Conservation (phyloP, 2,113 vertebrate genomes). For the Corydoras sp. region DNA sequence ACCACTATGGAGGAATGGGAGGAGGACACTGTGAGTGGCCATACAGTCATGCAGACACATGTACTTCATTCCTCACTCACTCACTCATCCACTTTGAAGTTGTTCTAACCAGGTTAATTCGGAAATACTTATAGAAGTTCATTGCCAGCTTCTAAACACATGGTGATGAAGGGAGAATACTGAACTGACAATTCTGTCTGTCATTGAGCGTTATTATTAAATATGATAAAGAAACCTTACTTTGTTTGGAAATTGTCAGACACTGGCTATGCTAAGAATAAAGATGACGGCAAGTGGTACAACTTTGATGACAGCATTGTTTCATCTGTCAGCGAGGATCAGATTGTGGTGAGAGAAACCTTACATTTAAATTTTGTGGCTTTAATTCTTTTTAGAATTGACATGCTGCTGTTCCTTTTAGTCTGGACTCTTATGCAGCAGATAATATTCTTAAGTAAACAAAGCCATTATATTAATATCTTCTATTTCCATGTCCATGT, state of each 20-base stretch:
- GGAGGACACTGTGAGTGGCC: constrained; percentile 92
- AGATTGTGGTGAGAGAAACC: constrained; percentile 86
- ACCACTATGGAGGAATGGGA: constrained; percentile 98
- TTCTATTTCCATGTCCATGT: constrained; percentile 16
- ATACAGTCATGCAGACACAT: not conserved
- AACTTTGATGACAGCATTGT: constrained; percentile 97
- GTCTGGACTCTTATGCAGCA: too few relatives aligned
- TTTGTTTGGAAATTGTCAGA: constrained; percentile 59
- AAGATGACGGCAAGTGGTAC: constrained; percentile 95
- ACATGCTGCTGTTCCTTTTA: constrained; percentile 19
- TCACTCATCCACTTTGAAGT: too few relatives aligned
- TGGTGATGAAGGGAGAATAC: too few relatives aligned
- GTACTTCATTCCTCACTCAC: not conserved
- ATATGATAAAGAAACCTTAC: not conserved
- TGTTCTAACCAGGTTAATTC: too few relatives aligned
- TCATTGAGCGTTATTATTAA: not conserved
- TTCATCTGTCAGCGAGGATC: constrained; percentile 86
- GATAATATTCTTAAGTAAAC: too few relatives aligned
- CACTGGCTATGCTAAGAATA: constrained; percentile 94
- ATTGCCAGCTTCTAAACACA: too few relatives aligned
- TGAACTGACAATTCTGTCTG: too few relatives aligned
- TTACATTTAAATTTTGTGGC: not conserved
- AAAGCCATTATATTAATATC: too few relatives aligned
- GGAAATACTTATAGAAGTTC: too few relatives aligned
- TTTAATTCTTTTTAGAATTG: not conserved